A percentile compares a stretch with the other conserved stretches of the same genome.
phyloP scores from a whole-genome alignment of 1,140 invertebrate genomes.

The Brachionus rubens region DNA sequence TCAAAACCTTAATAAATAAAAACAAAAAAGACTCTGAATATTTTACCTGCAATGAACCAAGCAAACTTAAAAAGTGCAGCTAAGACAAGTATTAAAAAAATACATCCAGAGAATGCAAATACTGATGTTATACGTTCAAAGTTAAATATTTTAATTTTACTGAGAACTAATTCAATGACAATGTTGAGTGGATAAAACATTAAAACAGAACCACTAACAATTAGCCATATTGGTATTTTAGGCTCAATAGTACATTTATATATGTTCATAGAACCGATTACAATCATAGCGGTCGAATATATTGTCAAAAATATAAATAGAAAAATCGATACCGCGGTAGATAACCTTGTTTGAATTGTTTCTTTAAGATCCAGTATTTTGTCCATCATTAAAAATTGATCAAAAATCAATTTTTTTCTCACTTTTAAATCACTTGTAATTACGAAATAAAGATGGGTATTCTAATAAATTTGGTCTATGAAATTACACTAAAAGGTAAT shows the following conservation, averaged over 20 bases:
- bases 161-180: neutral
- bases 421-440: too few species aligned
- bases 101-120: neutral
- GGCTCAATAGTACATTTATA: conserved; percentile 15
- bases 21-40: neutral
- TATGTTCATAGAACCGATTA: neutral
- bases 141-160: neutral
- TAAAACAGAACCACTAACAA: neutral
- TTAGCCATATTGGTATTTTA: neutral
- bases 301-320: too few species aligned
- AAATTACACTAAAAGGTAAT: too few species aligned
- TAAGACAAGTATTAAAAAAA: neutral
- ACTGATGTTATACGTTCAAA: neutral
- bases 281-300: conserved; percentile 1
- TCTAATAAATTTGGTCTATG: too few species aligned
- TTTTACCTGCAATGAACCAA: conserved; percentile 8
- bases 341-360: too few species aligned
- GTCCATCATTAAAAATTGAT: too few species aligned
- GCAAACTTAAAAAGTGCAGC: neutral
- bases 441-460: too few species aligned
- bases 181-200: neutral
- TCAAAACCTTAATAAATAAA: too few species aligned
- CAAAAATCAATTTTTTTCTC: too few species aligned
- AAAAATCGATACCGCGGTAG: too few species aligned
- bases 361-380: too few species aligned